These are phyloP conservation scores for Ostrea denselamellosa DNA, from an alignment of 1,140 invertebrate species.

Conservation along the genomic window DNA sequence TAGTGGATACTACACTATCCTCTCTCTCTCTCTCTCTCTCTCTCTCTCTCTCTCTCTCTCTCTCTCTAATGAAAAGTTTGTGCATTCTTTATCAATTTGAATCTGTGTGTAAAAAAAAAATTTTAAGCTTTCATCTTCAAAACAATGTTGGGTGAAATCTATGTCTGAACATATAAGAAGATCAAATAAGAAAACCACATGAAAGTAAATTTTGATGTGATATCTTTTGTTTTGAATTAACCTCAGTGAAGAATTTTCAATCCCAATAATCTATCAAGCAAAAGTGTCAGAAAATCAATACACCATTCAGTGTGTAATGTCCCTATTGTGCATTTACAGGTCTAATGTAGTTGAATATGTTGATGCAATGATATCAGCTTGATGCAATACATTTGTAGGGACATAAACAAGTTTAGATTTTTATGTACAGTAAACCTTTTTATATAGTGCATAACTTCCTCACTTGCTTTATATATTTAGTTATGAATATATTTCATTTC, in stretches of 20 bases:
- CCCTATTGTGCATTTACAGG: not conserved
- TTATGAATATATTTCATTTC: too few species aligned
- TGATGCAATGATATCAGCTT: not conserved
- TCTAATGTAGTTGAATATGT: not conserved
- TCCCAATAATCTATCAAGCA: not conserved
- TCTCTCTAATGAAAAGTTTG: too few species aligned
- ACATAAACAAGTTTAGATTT: not conserved
- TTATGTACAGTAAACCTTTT: not conserved
- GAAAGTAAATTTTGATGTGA: slow-evolving; percentile 20
- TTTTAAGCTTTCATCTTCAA: not conserved
- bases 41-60: too few species aligned
- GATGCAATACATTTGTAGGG: not conserved
- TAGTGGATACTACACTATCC: too few species aligned
- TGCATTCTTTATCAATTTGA: too few species aligned
- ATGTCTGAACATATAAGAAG: not conserved
- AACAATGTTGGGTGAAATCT: not conserved
- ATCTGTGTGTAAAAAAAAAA: not conserved
- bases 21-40: too few species aligned
- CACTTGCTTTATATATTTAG: too few species aligned
- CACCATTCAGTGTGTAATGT: not conserved
- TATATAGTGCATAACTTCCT: too few species aligned
- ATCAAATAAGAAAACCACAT: slow-evolving; percentile 9
- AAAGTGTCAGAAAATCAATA: slow-evolving; percentile 40
- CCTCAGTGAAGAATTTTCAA: not conserved
- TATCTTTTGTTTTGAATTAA: not conserved